Evolutionary conservation across 2,888 invertebrate genomes (phyloP).

Genomic region (Elmis aenea): DNA sequence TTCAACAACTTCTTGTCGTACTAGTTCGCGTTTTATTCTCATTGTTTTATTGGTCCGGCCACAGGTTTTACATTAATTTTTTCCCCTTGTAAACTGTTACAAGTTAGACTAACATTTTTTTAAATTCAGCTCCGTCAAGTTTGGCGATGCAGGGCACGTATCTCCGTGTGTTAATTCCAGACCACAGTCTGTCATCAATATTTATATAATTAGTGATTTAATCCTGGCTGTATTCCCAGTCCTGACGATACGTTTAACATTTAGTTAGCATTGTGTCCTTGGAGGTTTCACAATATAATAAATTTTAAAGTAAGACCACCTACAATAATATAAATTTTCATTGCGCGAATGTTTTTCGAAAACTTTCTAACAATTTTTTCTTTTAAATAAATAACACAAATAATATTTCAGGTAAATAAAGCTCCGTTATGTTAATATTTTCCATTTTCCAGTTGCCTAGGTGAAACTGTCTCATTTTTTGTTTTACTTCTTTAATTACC

Average conservation of each 20-base stretch:
- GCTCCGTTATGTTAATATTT: too few species aligned
- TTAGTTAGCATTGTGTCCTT: slow-evolving; percentile 17
- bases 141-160: slow-evolving; percentile 15
- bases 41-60: slow-evolving; percentile 12
- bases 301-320: slow-evolving; percentile 10
- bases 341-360: too few species aligned
- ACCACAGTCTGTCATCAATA: slow-evolving; percentile 22
- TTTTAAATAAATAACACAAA: too few species aligned
- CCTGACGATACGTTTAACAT: slow-evolving; percentile 19
- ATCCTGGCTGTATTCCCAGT: slow-evolving; percentile 22
- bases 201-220: slow-evolving; percentile 25
- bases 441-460: too few species aligned
- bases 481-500: too few species aligned
- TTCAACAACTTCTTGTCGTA: too few species aligned
- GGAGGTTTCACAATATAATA: slow-evolving; percentile 18
- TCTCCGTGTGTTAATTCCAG: slow-evolving; percentile 23
- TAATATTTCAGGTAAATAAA: too few species aligned
- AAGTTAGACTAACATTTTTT: slow-evolving; percentile 13
- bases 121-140: slow-evolving; percentile 7
- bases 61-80: slow-evolving; percentile 12
- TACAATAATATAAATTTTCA: slow-evolving; percentile 7
- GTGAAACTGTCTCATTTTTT: too few species aligned
- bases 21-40: slow-evolving; percentile 8
- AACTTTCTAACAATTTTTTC: too few species aligned
- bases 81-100: slow-evolving; percentile 6